Evolutionary conservation across 92 coral and sea anemone genomes (phyloP).

Genomic region (Actinostola sp.): DNA sequence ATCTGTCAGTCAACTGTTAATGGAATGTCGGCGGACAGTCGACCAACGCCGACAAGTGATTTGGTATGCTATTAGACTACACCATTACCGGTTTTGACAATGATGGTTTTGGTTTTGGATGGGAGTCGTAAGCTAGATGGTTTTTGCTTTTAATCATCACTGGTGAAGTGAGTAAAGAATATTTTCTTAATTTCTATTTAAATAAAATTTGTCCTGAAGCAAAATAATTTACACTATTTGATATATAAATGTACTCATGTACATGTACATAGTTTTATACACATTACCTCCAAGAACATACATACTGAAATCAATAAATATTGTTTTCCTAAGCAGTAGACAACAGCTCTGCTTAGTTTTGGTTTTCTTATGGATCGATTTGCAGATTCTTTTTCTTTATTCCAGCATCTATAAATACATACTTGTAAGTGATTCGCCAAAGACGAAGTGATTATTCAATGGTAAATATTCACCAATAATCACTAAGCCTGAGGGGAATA

Average conservation of each 20-base stretch:
- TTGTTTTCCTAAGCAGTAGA: constrained; percentile 69
- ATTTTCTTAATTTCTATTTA: not conserved
- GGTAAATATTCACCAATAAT: not conserved
- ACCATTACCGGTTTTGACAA: no score
- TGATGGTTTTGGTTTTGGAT: no score
- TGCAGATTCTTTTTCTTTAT: constrained; percentile 66
- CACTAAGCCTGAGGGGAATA: no score
- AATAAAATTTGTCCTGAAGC: not conserved
- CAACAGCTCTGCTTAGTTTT: constrained; percentile 64
- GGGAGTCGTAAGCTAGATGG: no score
- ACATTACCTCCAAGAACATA: constrained; percentile 67
- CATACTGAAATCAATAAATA: constrained; percentile 40
- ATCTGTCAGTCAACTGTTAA: no score
- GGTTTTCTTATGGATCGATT: constrained; percentile 65
- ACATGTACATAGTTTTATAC: no score
- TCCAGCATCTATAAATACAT: constrained; percentile 65
- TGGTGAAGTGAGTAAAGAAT: no score
- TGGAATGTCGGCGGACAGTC: no score
- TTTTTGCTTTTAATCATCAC: no score
- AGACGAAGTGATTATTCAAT: no score
- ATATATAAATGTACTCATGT: not conserved
- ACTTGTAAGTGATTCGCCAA: not conserved
- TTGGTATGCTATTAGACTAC: no score
- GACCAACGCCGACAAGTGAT: no score
- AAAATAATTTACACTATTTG: not conserved